Evolutionary conservation across 2,113 vertebrate species (phyloP), one percentile per base, ranked within the genome.

Genomic region (Falco punctatus): DNA sequence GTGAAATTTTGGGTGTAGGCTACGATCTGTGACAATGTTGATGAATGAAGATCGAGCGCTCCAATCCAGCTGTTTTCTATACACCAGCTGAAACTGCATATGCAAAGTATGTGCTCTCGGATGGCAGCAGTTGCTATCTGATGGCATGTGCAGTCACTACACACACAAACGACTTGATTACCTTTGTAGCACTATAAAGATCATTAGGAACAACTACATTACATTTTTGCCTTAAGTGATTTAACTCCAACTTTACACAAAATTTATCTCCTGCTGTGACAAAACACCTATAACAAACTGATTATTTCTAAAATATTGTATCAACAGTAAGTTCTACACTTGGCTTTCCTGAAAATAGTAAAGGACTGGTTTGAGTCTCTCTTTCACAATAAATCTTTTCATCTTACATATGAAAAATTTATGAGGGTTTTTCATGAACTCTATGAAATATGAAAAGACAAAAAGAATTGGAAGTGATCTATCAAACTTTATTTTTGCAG

Each of bases 391-490:
- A 85, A 73, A 91, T 92, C 94, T 84, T 94, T 94, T 91, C 66
- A 59, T 86, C 52, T 91, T 8, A 46, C 62, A 78, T 38, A 85
- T 87, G 83, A 94, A 96, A 97, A 86, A 94, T 86, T 92, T 85
- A 92, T 96, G 88, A 94, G 51, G 66, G 78, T n/a, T 89, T 91
- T 95, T 93, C 83, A 23, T 10, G 51, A 52, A 52, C 4, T 28
- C 35, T 54, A 75, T 42, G n/a, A 95, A 94, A 94, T 86, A 94
- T 75, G 81, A 85, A 86, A 94, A 96, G 78, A 82, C 85, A 85
- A 84, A 90, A 94, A 79, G 58, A 96, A 96, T 58, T 92, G 90
- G 46, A 95, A 91, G 86, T 5, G 9, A 96, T 92, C 80, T 71
- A 94, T 95, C 88, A 96, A 75, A 75, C 72, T 84, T 91, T 67